Base-by-base conservation (phyloP, 2,888 invertebrate genomes). In the Spialia ferax region DNA sequence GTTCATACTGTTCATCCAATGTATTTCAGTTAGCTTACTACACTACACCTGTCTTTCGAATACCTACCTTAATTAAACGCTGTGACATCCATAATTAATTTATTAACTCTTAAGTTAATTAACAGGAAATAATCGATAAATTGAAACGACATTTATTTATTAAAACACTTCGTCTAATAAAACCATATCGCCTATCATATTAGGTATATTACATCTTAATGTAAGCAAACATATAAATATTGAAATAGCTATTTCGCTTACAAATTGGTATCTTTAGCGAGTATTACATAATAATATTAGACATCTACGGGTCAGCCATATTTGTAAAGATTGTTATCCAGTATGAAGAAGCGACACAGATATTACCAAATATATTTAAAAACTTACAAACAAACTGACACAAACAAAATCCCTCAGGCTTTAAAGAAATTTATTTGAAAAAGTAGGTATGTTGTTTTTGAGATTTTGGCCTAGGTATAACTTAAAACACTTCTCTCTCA, bases 181-280 rank as follows among this genome's bases (percentile, higher is more conserved):
- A 45, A 45, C 45, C 18, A 45, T 45, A 45, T 45, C 45, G 45
- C 45, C 10, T 45, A 45, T 45, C 45, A 18, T 18, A 45, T 45
- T 18, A 45, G n/a, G n/a, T n/a, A n/a, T 11, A 35, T 35, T 35
- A 35, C 11, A 35, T 10, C 18, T 18, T 62, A 62, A 62, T 62
- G 35, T 52, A 52, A 62, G 50, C 18, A 45, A 45, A 45, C 61
- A 62, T 22, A 61, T 61, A 50, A 62, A 62, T 62, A 62, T 62
- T 62, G 13, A 48, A 62, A 62, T 62, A 10, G 20, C 10, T 5
- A 0, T 13, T 50, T 52, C 52, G 61, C n/a, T 20, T 62, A 61
- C 35, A 35, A 35, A 62, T 62, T 35, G 32, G 22, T 62, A 35
- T 48, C 15, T 60, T 60, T 48, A 60, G 50, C 20, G 50, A 11